Base-by-base conservation (phyloP, 2,888 invertebrate genomes). In the Yponomeuta cagnagella region DNA sequence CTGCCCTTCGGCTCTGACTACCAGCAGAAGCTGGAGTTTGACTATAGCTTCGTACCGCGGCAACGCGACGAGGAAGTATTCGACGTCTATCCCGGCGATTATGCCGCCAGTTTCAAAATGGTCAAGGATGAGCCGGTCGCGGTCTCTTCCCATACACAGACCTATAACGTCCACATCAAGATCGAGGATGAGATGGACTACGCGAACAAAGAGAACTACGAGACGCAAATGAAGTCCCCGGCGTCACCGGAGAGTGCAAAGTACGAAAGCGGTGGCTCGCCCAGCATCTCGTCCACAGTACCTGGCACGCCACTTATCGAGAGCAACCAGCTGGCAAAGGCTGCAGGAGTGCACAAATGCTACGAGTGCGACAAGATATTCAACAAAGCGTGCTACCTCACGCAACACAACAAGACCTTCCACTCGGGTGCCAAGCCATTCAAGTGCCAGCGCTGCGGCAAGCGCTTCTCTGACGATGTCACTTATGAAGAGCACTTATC, bases 391-490 rank as follows among this genome's bases (percentile, higher is more conserved):
- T 97, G 97, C 85, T 97, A 97, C 83, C 92, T 97, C 72, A 97
- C 97, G 70, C 97, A 97, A 84, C 97, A 98, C 87, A 97, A 97
- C 87, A 97, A 97, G 85, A 96, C 96, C 76, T 97, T 97, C 87
- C 97, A 98, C 86, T 95, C 95, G 74, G 97, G 97, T 74, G 96
- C 96, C 79, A 96, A 96, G 83, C 97, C 97, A 23, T 97, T 94
- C 85, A 97, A 97, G 84, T 97, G 97, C 82, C 93, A 94, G 78
- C 94, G 96, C 76, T 97, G 97, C 84, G 97, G 97, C 75, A 97
- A 97, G 84, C 94, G 97, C 58, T 97, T 96, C 87, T 94, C 95
- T 69, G 94, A 93, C 80, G 95, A 95, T 77, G 91, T 93, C 43
- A 93, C 94, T n/a, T 95, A 95, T 81, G 93, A 94, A 75, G 94